Evolutionary conservation across 2,888 invertebrate genomes (phyloP).

Genomic region (Endomychus coccineus): DNA sequence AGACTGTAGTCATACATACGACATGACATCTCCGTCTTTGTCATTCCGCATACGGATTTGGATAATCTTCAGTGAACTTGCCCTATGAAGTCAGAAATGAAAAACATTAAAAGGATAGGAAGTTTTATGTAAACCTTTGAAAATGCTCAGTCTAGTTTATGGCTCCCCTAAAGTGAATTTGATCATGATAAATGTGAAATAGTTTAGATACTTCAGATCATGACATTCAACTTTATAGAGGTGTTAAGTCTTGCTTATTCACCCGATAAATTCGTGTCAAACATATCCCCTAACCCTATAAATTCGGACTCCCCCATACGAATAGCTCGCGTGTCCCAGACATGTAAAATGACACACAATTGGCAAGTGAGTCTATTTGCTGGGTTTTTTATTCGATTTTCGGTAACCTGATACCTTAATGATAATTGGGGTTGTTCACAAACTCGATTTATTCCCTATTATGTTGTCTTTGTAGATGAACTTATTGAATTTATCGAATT

Average conservation of each 20-base stretch:
- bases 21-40: too few relatives aligned
- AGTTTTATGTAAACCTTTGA: too few relatives aligned
- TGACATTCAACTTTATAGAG: conserved; percentile 1
- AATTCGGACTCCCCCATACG: conserved; percentile 12
- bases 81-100: too few relatives aligned
- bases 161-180: too few relatives aligned
- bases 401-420: conserved; percentile 34
- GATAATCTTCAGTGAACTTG: too few relatives aligned
- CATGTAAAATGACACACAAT: conserved; percentile 17
- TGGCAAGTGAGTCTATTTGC: conserved; percentile 16
- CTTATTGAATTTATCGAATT: too few relatives aligned
- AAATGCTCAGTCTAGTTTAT: too few relatives aligned
- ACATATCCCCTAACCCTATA: conserved; percentile 12
- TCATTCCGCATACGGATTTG: too few relatives aligned
- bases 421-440: conserved; percentile 23
- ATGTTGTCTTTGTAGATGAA: too few relatives aligned
- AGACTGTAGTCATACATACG: too few relatives aligned
- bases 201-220: not conserved
- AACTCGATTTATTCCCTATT: too few relatives aligned
- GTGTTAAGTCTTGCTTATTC: conserved; percentile 6
- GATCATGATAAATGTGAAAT: not conserved
- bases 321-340: not conserved
- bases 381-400: conserved; percentile 23
- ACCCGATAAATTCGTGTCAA: conserved; percentile 16
- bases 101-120: too few relatives aligned